Evolutionary conservation across 2,113 vertebrate genomes (phyloP), one percentile per base, ranked within the genome.

Genomic region (Procavia capensis): DNA sequence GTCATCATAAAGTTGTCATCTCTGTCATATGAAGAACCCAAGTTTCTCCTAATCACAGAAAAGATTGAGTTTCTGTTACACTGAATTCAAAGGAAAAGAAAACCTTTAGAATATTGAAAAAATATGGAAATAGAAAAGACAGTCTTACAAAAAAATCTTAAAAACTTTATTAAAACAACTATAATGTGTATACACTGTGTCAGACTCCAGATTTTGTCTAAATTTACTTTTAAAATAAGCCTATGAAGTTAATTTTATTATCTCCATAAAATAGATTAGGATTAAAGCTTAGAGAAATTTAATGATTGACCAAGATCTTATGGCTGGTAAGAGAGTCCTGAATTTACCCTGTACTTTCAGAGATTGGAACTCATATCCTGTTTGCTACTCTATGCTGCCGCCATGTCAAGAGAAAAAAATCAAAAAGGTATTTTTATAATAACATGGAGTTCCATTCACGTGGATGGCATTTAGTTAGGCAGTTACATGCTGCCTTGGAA

Each of bases 341-440:
- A 81, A 72, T 95, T 88, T 76, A 50, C 47, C 22, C 79, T 27
- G 43, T 76, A 81, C 47, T 90, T 87, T 84, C 43, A 85, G n/a
- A 86, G 36, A 39, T 79, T 11, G 87, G 92, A 74, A 61, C 34
- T 75, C 22, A 61, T 29, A n/a, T 19, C 89, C 2, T 80, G 61
- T 29, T 10, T 90, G 84, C 1, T 96, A 3, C 4, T 2, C 9
- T 85, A 25, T 70, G 24, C 24, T 85, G 22, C 36, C 22, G 89
- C 63, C 5, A 70, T 80, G 41, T 91, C 13, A 92, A 85, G 43
- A 91, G 47, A 50, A 63, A 90, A 91, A 41, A n/a, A n/a, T n/a
- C n/a, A n/a, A n/a, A n/a, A 16, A 66, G 20, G 88, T 63, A 45
- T 90, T 93, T 92, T 84, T 54, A 43, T 91, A 57, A 50, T 87